These are phyloP conservation scores for Apostichopus leukothele DNA, from an alignment of 53 echinoderm and acorn worm genomes.

Conservation along the genomic window DNA sequence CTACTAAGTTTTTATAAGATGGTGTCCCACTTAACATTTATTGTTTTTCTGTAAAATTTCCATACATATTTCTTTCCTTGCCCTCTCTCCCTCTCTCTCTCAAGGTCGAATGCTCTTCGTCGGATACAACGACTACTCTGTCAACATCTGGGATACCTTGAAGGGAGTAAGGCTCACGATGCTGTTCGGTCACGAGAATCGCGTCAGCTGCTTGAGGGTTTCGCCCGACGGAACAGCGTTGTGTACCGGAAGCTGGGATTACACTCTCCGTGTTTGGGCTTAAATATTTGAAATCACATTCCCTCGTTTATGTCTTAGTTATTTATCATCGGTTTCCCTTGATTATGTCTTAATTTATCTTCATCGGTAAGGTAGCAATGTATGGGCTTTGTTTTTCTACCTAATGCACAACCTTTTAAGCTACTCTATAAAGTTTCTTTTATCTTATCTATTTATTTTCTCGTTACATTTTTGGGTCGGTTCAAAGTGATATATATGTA, in stretches of 20 bases:
- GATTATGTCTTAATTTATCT: no score
- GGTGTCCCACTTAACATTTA: no score
- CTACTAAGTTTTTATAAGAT: no score
- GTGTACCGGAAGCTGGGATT: constrained; percentile 99
- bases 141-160: constrained; percentile 99
- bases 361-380: no score
- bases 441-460: background rate
- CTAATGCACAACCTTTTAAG: background rate
- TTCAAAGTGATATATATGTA: no score
- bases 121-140: constrained; percentile 96
- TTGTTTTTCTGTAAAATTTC: no score
- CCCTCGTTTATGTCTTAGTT: background rate
- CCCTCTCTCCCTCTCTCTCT: background rate
- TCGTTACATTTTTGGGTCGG: no score
- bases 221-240: constrained; percentile 96
- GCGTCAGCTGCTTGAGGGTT: constrained; percentile 90
- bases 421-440: background rate
- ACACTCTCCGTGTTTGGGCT: constrained; percentile 94
- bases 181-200: constrained; percentile 96
- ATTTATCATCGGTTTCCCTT: background rate
- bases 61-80: no score
- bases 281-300: constrained; percentile 22
- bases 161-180: constrained; percentile 90
- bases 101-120: constrained; percentile 92
- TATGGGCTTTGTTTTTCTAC: background rate